phyloP scores from a whole-genome alignment of 2,888 invertebrate species.

The Neocrepidodera transversa region DNA sequence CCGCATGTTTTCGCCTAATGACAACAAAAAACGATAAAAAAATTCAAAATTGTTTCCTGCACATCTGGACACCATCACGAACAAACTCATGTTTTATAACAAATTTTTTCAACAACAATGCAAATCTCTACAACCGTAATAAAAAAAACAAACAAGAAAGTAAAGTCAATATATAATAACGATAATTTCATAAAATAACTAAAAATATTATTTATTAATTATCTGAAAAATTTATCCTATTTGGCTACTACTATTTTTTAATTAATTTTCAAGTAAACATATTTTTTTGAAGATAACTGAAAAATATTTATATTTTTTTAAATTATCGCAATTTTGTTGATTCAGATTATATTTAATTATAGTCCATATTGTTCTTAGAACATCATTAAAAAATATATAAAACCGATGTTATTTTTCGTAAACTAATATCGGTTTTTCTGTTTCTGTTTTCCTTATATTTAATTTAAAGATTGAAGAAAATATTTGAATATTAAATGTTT shows the following conservation, averaged over 20 bases:
- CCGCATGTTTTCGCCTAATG: too few species aligned
- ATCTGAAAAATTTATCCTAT: neutral
- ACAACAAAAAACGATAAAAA: too few species aligned
- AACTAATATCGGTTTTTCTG: neutral
- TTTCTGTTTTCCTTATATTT: neutral
- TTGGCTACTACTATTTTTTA: conserved; percentile 19
- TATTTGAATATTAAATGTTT: neutral
- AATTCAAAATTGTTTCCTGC: too few species aligned
- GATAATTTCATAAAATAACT: too few species aligned
- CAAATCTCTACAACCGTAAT: too few species aligned
- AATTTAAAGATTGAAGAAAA: neutral
- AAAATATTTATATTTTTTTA: conserved; percentile 20
- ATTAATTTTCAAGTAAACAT: conserved; percentile 19
- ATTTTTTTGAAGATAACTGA: conserved; percentile 26
- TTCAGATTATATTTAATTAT: conserved; percentile 14
- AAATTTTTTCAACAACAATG: too few species aligned
- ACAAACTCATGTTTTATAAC: too few species aligned
- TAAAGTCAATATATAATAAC: too few species aligned
- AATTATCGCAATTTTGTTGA: conserved; percentile 18
- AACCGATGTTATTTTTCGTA: conserved; percentile 1
- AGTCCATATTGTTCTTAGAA: conserved; percentile 1
- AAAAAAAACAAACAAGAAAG: too few species aligned
- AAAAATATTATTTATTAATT: too few species aligned
- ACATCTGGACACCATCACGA: too few species aligned
- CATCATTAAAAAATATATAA: conserved; percentile 11